phyloP scores from a whole-genome alignment of 1,140 invertebrate species.

The Drosophila prosaltans region DNA sequence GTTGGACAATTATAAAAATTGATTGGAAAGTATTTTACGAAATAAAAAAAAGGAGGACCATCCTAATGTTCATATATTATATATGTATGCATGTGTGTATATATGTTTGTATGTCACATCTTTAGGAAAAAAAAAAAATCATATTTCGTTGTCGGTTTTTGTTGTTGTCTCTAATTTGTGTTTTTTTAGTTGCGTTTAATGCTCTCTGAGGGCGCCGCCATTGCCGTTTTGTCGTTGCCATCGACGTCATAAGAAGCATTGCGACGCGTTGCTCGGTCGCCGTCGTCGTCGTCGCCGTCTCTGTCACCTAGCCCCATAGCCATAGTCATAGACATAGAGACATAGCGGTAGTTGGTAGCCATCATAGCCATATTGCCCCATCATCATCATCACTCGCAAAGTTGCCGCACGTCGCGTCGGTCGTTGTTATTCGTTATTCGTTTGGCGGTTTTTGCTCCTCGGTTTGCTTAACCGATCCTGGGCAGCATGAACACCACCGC shows the following conservation, averaged over 20 bases:
- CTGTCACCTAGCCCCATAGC: slow-evolving; percentile 13
- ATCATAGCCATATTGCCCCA: slow-evolving; percentile 34
- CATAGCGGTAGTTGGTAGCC: slow-evolving; percentile 24
- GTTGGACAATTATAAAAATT: no score
- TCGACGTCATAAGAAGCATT: slow-evolving; percentile 48
- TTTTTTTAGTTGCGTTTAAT: slow-evolving; percentile 68
- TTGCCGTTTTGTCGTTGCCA: slow-evolving; percentile 19
- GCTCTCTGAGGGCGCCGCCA: slow-evolving; percentile 69
- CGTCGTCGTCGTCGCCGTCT: slow-evolving; percentile 14
- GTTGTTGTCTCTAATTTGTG: slow-evolving; percentile 67
- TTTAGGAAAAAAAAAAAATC: slow-evolving; percentile 66
- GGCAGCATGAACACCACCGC: slow-evolving; percentile 57
- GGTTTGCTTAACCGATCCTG: slow-evolving; percentile 29
- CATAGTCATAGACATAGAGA: slow-evolving; percentile 10
- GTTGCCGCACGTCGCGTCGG: slow-evolving; percentile 58
- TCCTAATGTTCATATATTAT: slow-evolving; percentile 32
- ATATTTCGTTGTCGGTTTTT: slow-evolving; percentile 65
- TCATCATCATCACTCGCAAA: slow-evolving; percentile 62
- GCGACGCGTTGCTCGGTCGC: slow-evolving; percentile 12
- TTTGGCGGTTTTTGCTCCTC: no score
- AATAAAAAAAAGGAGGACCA: slow-evolving; percentile 1
- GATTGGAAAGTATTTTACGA: neutral
- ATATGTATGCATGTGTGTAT: slow-evolving; percentile 20
- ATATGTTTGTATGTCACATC: slow-evolving; percentile 26
- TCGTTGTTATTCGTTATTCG: neutral